Conservation (phyloP, 2,797 vertebrate genomes). For the Cynopterus sphinx region DNA sequence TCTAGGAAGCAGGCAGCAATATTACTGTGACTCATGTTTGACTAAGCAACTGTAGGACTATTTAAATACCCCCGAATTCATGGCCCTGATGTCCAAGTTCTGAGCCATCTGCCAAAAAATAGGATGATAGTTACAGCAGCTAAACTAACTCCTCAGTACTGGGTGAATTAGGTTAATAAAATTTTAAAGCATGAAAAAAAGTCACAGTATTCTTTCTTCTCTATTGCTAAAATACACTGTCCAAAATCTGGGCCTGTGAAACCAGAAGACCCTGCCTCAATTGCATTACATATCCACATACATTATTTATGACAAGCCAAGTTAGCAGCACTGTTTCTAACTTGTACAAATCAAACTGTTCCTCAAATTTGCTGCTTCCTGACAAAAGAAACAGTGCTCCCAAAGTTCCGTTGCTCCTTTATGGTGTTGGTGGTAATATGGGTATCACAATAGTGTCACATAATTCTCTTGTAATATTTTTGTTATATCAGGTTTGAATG, state of each 20-base stretch:
- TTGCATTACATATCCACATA: not conserved
- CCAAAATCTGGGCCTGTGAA: not conserved
- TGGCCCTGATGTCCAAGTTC: not conserved
- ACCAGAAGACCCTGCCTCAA: not conserved
- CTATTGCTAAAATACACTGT: not conserved
- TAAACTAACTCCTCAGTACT: not conserved
- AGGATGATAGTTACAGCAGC: not conserved
- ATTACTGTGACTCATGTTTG: not conserved
- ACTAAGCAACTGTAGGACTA: not conserved
- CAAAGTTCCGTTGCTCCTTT: slow-evolving; percentile 22
- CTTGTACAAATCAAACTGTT: not conserved
- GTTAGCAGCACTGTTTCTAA: not conserved
- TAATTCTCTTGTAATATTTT: slow-evolving; percentile 11
- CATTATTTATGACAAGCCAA: not conserved
- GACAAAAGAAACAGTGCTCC: not conserved
- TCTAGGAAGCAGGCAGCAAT: not conserved
- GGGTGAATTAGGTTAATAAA: not conserved
- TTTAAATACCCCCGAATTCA: not conserved
- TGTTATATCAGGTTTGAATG: slow-evolving; percentile 36
- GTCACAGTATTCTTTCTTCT: not conserved
- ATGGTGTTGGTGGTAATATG: not conserved
- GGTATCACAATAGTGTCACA: slow-evolving; percentile 35
- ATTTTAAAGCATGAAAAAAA: slow-evolving; percentile 9
- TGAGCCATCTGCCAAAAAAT: not conserved
- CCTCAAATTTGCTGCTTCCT: not conserved